These are phyloP conservation scores for Homalodisca vitripennis DNA, from an alignment of 1,140 invertebrate genomes.

Conservation along the genomic window DNA sequence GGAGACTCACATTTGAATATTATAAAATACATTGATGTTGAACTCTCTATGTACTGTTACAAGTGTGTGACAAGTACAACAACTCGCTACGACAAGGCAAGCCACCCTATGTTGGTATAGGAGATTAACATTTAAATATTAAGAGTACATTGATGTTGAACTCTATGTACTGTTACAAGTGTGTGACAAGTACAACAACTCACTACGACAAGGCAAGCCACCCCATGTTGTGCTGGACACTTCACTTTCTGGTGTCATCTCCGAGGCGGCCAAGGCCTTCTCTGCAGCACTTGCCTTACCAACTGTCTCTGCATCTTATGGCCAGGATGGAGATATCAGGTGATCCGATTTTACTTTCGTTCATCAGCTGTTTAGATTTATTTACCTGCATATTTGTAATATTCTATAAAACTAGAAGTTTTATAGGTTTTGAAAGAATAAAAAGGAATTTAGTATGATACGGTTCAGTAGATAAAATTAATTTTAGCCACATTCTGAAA, in stretches of 20 bases:
- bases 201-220: slow-evolving; percentile 57
- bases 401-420: too few species aligned
- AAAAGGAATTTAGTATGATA: neutral
- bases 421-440: neutral
- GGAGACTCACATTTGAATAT: too few species aligned
- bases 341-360: slow-evolving; percentile 35
- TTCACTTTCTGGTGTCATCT: slow-evolving; percentile 70
- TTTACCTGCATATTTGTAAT: too few species aligned
- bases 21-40: too few species aligned
- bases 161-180: too few species aligned
- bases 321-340: slow-evolving; percentile 74
- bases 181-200: slow-evolving; percentile 65
- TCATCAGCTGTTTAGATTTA: too few species aligned
- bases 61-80: slow-evolving; percentile 71
- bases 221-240: slow-evolving; percentile 80
- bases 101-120: slow-evolving; percentile 74
- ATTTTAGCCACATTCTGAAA: too few species aligned
- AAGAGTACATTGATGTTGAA: too few species aligned
- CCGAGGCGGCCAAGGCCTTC: slow-evolving; percentile 81
- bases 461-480: neutral
- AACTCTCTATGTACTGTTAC: too few species aligned
- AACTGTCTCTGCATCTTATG: slow-evolving; percentile 80
- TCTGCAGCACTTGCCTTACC: slow-evolving; percentile 74
- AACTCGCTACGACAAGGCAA: slow-evolving; percentile 58
- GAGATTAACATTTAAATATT: too few species aligned